These are phyloP conservation scores for Neodiprion pinetum DNA, from an alignment of 1,140 invertebrate species.

Conservation along the genomic window DNA sequence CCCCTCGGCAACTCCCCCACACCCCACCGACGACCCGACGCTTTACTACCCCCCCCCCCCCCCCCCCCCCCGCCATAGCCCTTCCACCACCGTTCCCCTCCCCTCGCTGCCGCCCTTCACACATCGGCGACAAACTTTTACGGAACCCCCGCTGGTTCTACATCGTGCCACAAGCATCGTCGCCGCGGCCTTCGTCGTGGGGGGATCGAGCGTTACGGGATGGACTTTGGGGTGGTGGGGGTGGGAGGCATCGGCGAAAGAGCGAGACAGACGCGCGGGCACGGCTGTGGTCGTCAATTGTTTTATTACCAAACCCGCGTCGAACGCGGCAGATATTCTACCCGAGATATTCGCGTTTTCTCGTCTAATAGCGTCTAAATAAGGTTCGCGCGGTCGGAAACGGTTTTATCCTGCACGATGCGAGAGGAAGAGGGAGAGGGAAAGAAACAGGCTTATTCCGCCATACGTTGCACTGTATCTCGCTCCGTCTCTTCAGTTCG, in stretches of 20 bases:
- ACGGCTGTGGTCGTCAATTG: slow-evolving; percentile 43
- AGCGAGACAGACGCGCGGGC: slow-evolving; percentile 30
- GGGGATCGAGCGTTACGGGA: slow-evolving; percentile 12
- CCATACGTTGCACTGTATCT: too few species aligned
- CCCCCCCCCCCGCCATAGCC: too few species aligned
- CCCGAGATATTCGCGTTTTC: slow-evolving; percentile 49
- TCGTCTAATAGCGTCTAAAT: slow-evolving; percentile 43
- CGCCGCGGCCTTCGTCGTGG: background rate
- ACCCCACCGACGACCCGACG: background rate
- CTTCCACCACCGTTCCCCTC: background rate
- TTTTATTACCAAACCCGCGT: slow-evolving; percentile 47
- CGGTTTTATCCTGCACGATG: background rate
- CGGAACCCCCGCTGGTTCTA: slow-evolving; percentile 25
- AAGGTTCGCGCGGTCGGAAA: slow-evolving; percentile 32
- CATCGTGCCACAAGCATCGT: background rate
- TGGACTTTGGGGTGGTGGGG: slow-evolving; percentile 15
- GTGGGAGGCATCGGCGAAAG: background rate
- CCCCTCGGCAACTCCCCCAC: background rate
- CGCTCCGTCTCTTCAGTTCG: too few species aligned
- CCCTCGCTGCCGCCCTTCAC: background rate
- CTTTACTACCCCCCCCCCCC: too few species aligned
- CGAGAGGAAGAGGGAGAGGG: too few species aligned
- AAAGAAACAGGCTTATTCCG: too few species aligned
- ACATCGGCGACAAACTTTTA: background rate
- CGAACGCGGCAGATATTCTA: slow-evolving; percentile 42